Conservation (phyloP, 1,140 invertebrate genomes). For the Himalopsyche phryganea region DNA sequence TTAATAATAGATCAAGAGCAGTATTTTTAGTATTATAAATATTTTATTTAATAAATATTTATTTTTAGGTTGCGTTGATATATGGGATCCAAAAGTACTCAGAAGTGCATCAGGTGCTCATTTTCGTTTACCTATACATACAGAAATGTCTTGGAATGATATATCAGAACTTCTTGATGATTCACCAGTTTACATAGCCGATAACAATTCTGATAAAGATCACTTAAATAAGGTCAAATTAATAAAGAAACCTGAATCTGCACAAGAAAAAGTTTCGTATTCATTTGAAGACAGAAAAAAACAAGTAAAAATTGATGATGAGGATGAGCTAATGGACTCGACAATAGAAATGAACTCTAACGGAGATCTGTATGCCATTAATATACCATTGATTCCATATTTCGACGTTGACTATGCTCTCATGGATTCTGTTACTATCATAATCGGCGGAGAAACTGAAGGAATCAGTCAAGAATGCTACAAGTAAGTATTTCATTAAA, state of each 20-base stretch:
- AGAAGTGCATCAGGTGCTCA: slow-evolving; percentile 78
- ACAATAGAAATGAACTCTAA: slow-evolving; percentile 6
- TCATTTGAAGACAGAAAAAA: not conserved
- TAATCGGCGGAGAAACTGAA: slow-evolving; percentile 87
- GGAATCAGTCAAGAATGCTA: slow-evolving; percentile 69
- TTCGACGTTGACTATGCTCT: slow-evolving; percentile 57
- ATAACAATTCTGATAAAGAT: slow-evolving; percentile 53
- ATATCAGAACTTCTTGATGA: slow-evolving; percentile 54
- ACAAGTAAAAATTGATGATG: not conserved
- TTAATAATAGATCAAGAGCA: too few species aligned
- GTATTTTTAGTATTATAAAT: too few species aligned
- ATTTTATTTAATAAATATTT: not conserved
- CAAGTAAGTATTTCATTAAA: slow-evolving; percentile 34
- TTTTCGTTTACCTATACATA: slow-evolving; percentile 69
- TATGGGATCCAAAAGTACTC: slow-evolving; percentile 86
- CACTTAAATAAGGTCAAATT: slow-evolving; percentile 12
- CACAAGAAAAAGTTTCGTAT: not conserved
- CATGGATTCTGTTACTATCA: slow-evolving; percentile 56
- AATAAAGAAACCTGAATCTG: slow-evolving; percentile 2
- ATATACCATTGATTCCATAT: slow-evolving; percentile 61
- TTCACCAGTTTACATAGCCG: slow-evolving; percentile 67
- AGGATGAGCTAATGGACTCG: not conserved
- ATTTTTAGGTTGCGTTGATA: slow-evolving; percentile 75
- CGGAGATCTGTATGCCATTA: slow-evolving; percentile 14
- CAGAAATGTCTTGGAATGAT: slow-evolving; percentile 63